These are phyloP conservation scores for Abrostola tripartita DNA, from an alignment of 2,888 invertebrate species.

Conservation along the genomic window DNA sequence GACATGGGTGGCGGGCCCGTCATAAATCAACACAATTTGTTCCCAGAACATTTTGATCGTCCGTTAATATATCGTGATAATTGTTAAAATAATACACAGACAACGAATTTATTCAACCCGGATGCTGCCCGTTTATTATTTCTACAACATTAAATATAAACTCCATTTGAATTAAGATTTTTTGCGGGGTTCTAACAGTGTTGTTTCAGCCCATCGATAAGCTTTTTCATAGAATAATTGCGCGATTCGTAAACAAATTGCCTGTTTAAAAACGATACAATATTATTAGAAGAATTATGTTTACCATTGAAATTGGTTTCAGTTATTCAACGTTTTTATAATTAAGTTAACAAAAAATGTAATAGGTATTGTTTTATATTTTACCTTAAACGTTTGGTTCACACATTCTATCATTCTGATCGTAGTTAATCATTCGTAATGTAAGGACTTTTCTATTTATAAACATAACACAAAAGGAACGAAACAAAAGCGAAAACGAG, in stretches of 20 bases:
- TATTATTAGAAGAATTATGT: slow-evolving; percentile 36
- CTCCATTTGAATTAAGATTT: slow-evolving; percentile 24
- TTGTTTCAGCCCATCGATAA: slow-evolving; percentile 18
- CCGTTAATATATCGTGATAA: slow-evolving; percentile 69
- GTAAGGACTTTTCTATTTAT: not conserved
- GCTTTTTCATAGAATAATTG: slow-evolving; percentile 37
- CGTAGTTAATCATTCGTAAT: too few relatives aligned
- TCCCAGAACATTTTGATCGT: slow-evolving; percentile 72
- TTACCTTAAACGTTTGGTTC: slow-evolving; percentile 1
- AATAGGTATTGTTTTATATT: too few relatives aligned
- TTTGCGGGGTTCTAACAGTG: slow-evolving; percentile 20
- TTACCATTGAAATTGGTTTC: slow-evolving; percentile 39
- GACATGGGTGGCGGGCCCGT: slow-evolving; percentile 78
- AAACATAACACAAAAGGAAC: slow-evolving; percentile 5
- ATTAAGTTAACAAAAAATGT: slow-evolving; percentile 15
- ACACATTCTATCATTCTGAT: not conserved
- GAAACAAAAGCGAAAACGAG: slow-evolving; percentile 6
- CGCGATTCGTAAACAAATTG: slow-evolving; percentile 39
- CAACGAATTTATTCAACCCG: slow-evolving; percentile 57
- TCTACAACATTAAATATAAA: slow-evolving; percentile 30
- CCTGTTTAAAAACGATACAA: slow-evolving; percentile 38
- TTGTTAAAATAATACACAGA: slow-evolving; percentile 65
- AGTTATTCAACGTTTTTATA: slow-evolving; percentile 31
- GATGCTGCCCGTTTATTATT: slow-evolving; percentile 55
- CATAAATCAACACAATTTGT: slow-evolving; percentile 83